phyloP scores from a whole-genome alignment of 2,888 invertebrate species.

The Agrochola litura region DNA sequence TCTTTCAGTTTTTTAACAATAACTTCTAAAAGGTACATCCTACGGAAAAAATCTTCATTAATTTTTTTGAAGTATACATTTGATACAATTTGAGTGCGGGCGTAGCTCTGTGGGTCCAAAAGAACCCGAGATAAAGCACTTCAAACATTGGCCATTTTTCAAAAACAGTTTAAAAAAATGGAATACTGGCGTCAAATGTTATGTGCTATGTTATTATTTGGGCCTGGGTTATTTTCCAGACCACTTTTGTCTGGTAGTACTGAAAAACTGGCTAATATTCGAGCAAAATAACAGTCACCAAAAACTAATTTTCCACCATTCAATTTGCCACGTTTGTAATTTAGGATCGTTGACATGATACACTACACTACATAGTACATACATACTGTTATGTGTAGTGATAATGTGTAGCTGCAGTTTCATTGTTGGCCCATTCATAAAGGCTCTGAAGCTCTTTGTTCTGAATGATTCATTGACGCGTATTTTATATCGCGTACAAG shows the following conservation, averaged over 20 bases:
- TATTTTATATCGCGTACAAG: conserved; percentile 38
- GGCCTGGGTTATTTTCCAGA: too few relatives aligned
- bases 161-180: too few relatives aligned
- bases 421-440: conserved; percentile 51
- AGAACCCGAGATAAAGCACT: too few relatives aligned
- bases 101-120: too few relatives aligned
- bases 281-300: not conserved
- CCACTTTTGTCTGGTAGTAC: too few relatives aligned
- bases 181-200: not conserved
- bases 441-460: conserved; percentile 44
- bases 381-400: not conserved
- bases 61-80: too few relatives aligned
- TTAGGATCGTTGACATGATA: conserved; percentile 13
- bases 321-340: not conserved
- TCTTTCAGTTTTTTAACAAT: too few relatives aligned
- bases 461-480: conserved; percentile 43
- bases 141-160: too few relatives aligned
- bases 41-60: too few relatives aligned
- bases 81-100: too few relatives aligned
- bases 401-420: not conserved
- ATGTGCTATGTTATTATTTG: not conserved
- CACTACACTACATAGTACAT: not conserved
- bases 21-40: too few relatives aligned
- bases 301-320: not conserved
- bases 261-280: not conserved